Conservation (phyloP, 2,797 vertebrate genomes). For the Lepus oiostolus region DNA sequence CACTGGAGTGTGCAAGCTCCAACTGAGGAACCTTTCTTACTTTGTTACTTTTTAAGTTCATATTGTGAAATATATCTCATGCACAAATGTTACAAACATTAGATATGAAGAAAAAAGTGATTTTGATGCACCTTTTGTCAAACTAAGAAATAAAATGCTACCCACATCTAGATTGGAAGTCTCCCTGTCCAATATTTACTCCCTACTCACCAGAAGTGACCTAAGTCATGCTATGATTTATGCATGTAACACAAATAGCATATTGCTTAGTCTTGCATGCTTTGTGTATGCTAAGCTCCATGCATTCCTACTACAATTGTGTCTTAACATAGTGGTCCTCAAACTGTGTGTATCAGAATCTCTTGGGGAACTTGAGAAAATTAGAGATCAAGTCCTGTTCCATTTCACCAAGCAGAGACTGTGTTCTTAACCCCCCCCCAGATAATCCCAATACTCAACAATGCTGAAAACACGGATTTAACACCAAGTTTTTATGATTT, state of each 20-base stretch:
- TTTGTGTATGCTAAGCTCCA: not conserved
- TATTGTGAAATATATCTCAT: not conserved
- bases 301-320: not conserved
- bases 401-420: not conserved
- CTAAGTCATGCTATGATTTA: not conserved
- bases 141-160: constrained; percentile 55
- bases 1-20: not conserved
- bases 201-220: not conserved
- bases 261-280: not conserved
- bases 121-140: not conserved
- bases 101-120: constrained; percentile 55
- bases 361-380: not conserved
- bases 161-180: not conserved
- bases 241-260: not conserved
- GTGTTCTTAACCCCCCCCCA: not conserved
- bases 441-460: not conserved
- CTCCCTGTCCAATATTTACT: not conserved
- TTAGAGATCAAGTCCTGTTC: not conserved
- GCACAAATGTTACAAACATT: not conserved
- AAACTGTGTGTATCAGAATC: not conserved
- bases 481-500: not conserved
- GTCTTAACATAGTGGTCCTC: not conserved
- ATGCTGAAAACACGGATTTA: not conserved
- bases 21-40: not conserved
- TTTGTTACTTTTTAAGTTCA: constrained; percentile 2